Conservation (phyloP, 2,113 vertebrate genomes). For the Perognathus longimembris region DNA sequence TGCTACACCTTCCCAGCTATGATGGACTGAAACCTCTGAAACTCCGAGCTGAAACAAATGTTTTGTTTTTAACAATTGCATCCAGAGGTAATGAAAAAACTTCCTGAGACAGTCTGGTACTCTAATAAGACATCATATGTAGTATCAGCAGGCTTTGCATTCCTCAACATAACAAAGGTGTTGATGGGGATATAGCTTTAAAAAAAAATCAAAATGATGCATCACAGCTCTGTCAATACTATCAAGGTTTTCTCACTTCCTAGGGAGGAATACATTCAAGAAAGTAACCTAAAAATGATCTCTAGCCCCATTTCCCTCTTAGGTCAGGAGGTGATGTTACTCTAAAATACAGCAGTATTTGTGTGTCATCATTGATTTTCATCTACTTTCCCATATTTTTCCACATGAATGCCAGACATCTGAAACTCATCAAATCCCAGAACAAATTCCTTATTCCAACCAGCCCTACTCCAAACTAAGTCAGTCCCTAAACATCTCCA, state of each 20-base stretch:
- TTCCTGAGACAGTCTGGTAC: not conserved
- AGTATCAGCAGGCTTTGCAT: not conserved
- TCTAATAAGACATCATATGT: conserved; percentile 6
- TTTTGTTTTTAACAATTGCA: too few species aligned
- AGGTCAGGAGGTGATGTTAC: not conserved
- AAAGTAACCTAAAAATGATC: not conserved
- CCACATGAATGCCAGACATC: not conserved
- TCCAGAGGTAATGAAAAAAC: not conserved
- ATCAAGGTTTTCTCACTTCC: not conserved
- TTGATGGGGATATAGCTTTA: conserved; percentile 16
- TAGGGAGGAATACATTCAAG: not conserved
- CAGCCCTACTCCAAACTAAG: not conserved
- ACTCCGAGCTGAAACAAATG: not conserved
- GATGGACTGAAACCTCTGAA: too few species aligned
- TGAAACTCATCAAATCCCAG: not conserved
- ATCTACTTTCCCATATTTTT: not conserved
- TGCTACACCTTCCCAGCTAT: too few species aligned
- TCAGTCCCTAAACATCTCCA: not conserved
- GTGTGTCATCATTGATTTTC: not conserved
- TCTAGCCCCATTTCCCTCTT: not conserved
- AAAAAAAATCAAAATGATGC: conserved; percentile 37
- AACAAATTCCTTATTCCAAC: not conserved
- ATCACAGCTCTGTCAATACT: not conserved
- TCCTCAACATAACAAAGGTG: not conserved
- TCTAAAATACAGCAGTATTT: not conserved